Base-by-base conservation (phyloP, 2,888 invertebrate genomes). In the Hetaerina titia region DNA sequence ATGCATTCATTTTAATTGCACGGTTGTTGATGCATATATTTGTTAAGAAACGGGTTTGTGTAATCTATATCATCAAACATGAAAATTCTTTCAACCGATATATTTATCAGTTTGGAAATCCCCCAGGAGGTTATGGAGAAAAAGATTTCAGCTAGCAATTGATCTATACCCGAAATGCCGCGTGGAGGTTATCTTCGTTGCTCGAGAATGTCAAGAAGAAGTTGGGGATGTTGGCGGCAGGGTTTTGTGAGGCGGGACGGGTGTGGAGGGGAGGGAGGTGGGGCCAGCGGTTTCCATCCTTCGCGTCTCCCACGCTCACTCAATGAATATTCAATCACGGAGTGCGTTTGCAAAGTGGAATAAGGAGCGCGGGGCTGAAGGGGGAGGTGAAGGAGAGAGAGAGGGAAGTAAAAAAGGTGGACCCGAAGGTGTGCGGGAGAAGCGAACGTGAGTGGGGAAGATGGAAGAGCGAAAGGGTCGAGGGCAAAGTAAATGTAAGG, bases 251-350 rank as follows among this genome's bases (percentile, higher is more conserved):
- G 22, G 81, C 13, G 7, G 81, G 81, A 31, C 25, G n/a, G 81
- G 9, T 11, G 1, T 19, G 81, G n/a, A 69, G 69, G 45, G 69
- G n/a, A 5, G 31, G 31, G 81, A 31, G 81, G 31, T 31, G 22
- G 31, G 81, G 81, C 81, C 25, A 81, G 81, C 11, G 81, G 81
- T 31, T 81, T 11, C 81, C 81, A 31, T 31, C 81, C 25, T 9
- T n/a, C 25, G 8, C 81, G 81, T 31, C 81, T 81, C 81, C 81
- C 81, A 81, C 81, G 81, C 31, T 11, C 81, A 5, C 81, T 81
- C 31, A 31, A 81, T 81, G 81, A 81, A 81, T 81, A 81, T 81
- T 81, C 81, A 81, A 81, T 81, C 81, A 31, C 81, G 81, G 31
- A 81, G 81, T 81, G 15, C 81, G 81, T 31, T 81, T 81, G 81